phyloP scores from a whole-genome alignment of 2,113 vertebrate species.

The Callaeas wilsoni region DNA sequence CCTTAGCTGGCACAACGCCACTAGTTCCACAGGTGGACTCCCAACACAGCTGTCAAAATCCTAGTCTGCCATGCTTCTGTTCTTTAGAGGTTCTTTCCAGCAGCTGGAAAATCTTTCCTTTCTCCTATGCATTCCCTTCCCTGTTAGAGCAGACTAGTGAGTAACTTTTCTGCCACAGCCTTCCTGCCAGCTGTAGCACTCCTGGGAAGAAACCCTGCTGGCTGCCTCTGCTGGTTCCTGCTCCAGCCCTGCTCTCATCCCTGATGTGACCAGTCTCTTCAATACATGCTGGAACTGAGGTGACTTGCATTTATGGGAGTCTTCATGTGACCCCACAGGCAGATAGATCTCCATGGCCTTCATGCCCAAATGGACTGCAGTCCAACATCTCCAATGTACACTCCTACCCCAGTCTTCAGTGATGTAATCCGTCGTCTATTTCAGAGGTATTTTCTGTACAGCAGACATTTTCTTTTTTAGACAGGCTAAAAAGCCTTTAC shows the following conservation, averaged over 20 bases:
- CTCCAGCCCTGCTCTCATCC: not conserved
- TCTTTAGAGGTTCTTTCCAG: not conserved
- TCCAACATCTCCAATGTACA: not conserved
- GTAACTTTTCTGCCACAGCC: not conserved
- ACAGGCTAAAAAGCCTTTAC: not conserved
- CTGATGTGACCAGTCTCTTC: not conserved
- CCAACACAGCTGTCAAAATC: not conserved
- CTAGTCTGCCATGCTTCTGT: not conserved
- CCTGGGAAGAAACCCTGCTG: not conserved
- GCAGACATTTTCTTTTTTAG: not conserved
- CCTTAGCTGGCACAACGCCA: not conserved
- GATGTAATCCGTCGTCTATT: rapidly evolving
- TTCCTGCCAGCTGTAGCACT: not conserved
- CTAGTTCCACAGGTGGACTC: not conserved
- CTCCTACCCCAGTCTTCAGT: not conserved
- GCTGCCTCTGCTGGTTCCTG: not conserved
- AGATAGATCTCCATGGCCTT: not conserved
- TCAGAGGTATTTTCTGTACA: not conserved
- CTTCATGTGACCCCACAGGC: not conserved
- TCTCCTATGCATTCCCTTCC: not conserved
- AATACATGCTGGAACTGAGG: not conserved
- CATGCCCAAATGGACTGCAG: not conserved
- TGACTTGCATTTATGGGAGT: not conserved
- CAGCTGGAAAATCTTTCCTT: not conserved
- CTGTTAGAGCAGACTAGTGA: not conserved